Evolutionary conservation across 2,888 invertebrate species (phyloP).

Genomic region (Gibbula magus): DNA sequence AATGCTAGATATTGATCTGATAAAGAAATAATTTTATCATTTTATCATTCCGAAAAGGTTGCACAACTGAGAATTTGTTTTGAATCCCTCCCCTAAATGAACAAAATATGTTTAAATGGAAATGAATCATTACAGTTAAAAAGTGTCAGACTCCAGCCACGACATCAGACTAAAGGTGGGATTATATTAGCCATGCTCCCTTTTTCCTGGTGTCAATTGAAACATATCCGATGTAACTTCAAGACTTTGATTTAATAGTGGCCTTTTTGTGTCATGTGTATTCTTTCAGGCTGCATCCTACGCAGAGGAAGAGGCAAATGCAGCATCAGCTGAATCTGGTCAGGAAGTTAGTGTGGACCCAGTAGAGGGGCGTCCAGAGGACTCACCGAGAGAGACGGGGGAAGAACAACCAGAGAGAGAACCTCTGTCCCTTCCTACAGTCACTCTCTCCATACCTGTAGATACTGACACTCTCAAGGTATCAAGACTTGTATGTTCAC

Average conservation of each 20-base stretch:
- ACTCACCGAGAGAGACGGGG: background rate
- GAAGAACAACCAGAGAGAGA: background rate
- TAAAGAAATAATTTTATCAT: too few species aligned
- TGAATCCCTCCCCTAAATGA: too few species aligned
- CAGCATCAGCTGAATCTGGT: background rate
- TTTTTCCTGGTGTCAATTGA: too few species aligned
- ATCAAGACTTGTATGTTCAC: background rate
- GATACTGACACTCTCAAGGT: background rate
- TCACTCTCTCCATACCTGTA: slow-evolving; percentile 7
- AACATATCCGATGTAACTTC: background rate
- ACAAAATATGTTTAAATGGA: too few species aligned
- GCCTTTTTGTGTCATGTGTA: background rate
- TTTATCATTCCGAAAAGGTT: background rate
- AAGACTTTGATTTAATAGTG: too few species aligned
- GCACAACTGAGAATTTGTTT: background rate
- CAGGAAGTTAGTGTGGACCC: background rate
- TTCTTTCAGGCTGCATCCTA: slow-evolving; percentile 29
- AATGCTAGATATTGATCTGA: too few species aligned
- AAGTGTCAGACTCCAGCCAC: too few species aligned
- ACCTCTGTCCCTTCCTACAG: background rate
- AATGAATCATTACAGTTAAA: too few species aligned
- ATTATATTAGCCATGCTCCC: too few species aligned
- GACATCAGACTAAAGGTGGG: too few species aligned
- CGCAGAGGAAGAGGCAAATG: background rate
- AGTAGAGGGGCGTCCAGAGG: background rate